Conservation (phyloP, 1,140 invertebrate species). For the Bombus confusus region DNA sequence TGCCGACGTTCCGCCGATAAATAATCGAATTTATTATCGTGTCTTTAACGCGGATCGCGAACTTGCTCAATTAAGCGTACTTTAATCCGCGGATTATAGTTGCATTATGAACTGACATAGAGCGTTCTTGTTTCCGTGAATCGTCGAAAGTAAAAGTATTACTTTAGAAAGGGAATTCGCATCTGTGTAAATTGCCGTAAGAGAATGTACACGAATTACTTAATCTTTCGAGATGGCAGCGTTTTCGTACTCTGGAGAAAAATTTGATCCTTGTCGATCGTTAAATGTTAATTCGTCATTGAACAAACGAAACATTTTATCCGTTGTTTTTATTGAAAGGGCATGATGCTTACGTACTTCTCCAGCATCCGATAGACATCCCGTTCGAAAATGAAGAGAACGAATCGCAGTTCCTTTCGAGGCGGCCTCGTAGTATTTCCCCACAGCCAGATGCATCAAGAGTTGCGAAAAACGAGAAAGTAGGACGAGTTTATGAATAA, state of each 20-base stretch:
- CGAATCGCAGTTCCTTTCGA: background rate
- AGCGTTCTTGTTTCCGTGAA: too few species aligned
- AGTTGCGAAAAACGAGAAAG: conserved; percentile 34
- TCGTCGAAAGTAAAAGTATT: background rate
- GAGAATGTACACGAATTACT: background rate
- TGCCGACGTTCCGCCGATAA: background rate
- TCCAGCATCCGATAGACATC: too few species aligned
- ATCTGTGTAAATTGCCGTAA: background rate
- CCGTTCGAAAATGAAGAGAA: conserved; percentile 3
- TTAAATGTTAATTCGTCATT: too few species aligned
- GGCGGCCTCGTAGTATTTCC: background rate
- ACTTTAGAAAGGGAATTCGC: background rate
- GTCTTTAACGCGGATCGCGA: background rate
- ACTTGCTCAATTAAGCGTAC: background rate
- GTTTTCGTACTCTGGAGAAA: too few species aligned
- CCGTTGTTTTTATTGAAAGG: too few species aligned
- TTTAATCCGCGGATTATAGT: background rate
- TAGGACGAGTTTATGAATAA: conserved; percentile 42
- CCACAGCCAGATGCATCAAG: background rate
- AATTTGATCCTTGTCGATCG: too few species aligned
- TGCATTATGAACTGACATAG: background rate
- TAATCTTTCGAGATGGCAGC: rapidly evolving
- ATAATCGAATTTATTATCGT: background rate
- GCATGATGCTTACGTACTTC: too few species aligned
- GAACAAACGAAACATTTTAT: too few species aligned